Conservation (phyloP, 1,140 invertebrate species). For the Paralvinella palmiformis region DNA sequence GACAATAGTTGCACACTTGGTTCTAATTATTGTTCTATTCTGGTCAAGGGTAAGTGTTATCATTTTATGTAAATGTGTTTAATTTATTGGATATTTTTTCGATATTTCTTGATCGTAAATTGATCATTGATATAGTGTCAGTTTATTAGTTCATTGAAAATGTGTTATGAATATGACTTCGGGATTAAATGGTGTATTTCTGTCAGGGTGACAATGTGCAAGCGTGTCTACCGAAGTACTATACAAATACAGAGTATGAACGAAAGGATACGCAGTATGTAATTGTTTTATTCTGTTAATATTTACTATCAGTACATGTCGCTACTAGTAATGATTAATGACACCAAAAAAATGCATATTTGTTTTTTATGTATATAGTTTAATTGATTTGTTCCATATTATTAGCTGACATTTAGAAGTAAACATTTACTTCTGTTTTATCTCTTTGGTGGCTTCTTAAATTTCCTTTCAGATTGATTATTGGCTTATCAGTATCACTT, state of each 20-base stretch:
- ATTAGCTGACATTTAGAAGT: not conserved
- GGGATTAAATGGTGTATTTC: not conserved
- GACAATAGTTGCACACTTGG: slow-evolving; percentile 35
- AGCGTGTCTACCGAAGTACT: slow-evolving; percentile 27
- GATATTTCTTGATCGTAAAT: not conserved
- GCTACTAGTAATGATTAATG: not conserved
- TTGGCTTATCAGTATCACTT: slow-evolving; percentile 48
- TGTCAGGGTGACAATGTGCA: slow-evolving; percentile 37
- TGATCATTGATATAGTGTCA: slow-evolving; percentile 6
- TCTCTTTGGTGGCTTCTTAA: not conserved
- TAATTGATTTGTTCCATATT: not conserved
- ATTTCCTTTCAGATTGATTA: slow-evolving; percentile 34
- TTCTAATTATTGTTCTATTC: slow-evolving; percentile 36
- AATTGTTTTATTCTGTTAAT: not conserved
- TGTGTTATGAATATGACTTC: not conserved
- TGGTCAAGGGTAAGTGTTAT: slow-evolving; percentile 32
- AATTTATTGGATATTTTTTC: not conserved
- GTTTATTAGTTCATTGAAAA: slow-evolving; percentile 7
- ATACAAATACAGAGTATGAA: slow-evolving; percentile 30
- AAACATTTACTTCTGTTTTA: not conserved
- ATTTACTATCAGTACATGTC: not conserved
- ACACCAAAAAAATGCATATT: not conserved
- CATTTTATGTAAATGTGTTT: not conserved
- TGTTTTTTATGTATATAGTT: not conserved
- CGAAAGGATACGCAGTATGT: slow-evolving; percentile 37